Percentiles rank a stretch among this genome's conserved stretches.
phyloP scores from a whole-genome alignment of 1,140 invertebrate genomes.

The Hylyphantes graminicola region DNA sequence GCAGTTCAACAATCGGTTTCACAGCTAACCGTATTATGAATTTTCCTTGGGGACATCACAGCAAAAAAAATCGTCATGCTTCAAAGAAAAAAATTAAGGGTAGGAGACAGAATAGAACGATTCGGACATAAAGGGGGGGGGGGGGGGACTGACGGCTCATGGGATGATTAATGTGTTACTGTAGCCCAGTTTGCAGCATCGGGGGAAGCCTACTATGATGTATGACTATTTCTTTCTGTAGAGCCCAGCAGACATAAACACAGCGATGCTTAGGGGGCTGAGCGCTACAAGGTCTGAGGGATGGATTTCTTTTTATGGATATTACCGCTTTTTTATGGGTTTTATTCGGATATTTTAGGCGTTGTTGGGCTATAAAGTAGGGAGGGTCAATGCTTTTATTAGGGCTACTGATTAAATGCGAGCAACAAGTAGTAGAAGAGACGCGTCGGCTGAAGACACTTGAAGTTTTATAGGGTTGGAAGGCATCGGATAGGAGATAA shows the following conservation, averaged over 20 bases:
- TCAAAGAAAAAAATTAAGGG: conserved; percentile 29
- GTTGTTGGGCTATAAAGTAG: conserved; percentile 18
- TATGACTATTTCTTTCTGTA: conserved; percentile 53
- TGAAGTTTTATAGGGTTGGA: too few species aligned
- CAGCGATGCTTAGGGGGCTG: conserved; percentile 41
- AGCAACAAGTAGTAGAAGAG: conserved; percentile 21
- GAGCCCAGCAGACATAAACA: conserved; percentile 55
- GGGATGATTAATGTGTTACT: conserved; percentile 59
- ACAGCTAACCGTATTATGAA: conserved; percentile 7
- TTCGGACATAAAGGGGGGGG: conserved; percentile 46
- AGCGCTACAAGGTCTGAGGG: conserved; percentile 38
- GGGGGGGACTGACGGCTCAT: conserved; percentile 44
- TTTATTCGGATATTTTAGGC: conserved; percentile 35
- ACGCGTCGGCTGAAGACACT: too few species aligned
- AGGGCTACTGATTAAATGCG: conserved; percentile 12
- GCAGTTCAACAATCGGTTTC: background rate
- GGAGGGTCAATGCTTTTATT: conserved; percentile 13
- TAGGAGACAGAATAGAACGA: conserved; percentile 38
- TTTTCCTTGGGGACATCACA: background rate
- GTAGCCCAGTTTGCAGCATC: conserved; percentile 43
- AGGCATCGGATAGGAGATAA: too few species aligned
- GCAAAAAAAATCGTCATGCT: background rate
- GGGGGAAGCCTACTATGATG: conserved; percentile 54
- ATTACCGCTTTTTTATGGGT: conserved; percentile 35
- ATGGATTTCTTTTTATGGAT: conserved; percentile 37